Base-by-base conservation (phyloP, 1,140 invertebrate genomes). In the Zaprionus capensis region DNA sequence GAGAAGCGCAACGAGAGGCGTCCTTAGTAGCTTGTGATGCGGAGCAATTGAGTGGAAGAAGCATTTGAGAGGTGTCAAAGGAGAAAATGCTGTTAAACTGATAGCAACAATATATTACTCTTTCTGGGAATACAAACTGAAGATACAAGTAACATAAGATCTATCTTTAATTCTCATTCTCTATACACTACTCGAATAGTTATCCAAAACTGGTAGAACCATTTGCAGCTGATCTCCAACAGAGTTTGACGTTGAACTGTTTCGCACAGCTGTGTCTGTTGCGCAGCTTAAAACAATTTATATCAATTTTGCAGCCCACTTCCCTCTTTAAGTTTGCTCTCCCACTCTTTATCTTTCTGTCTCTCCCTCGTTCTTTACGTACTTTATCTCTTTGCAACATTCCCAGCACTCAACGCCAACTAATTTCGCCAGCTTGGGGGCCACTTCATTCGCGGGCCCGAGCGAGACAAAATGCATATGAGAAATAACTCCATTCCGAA, bases 401-500 rank as follows among this genome's bases (percentile, higher is more conserved):
- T 81, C 71, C 66, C 84, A 79, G 71, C 85, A 79, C 84, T 84
- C 84, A 84, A 69, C 85, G 71, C 57, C 70, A 88, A 87, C 84
- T 87, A 87, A 87, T 87, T 87, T 90, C 71, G 78, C 85, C 81
- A 84, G 80, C 71, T 67, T 58, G 70, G 77, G 70, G 77, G 73
- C 62, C 78, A 84, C 81, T 88, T 87, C 80, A 80, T 77, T 88
- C 73, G 17, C 28, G 24, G 20, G 36, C 36, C 38, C 51, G 64
- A 69, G 58, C 80, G 73, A 76, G 67, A 83, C 68, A 87, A 87
- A 87, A 88, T 87, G 84, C 83, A 87, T 88, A 88, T 80, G 82
- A 76, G 76, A 77, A 79, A 46, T 46, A 46, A 5, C 46, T 22
- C 2, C 17, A 49, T 49, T 2, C 38, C 15, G 4, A 49, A 49